These are phyloP conservation scores for Himalopsyche kuldschensis DNA, from an alignment of 2,888 invertebrate genomes.

Conservation along the genomic window DNA sequence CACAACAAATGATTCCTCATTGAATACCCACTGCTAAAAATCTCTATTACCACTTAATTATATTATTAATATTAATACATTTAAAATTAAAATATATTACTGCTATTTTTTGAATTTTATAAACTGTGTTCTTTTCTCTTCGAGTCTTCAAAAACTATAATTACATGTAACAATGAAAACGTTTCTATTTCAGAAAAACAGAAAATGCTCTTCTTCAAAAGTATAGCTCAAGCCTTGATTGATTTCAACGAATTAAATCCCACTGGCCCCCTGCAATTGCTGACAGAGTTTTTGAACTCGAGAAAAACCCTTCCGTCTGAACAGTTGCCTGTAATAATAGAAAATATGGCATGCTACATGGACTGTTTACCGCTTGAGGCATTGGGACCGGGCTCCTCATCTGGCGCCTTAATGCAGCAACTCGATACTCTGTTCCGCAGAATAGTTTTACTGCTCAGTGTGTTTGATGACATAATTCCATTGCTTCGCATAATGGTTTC, in stretches of 20 bases:
- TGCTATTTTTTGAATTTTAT: too few species aligned
- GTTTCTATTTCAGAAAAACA: slow-evolving; percentile 64
- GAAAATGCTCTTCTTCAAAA: slow-evolving; percentile 87
- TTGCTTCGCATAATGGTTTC: slow-evolving; percentile 77
- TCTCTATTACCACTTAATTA: too few species aligned
- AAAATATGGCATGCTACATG: slow-evolving; percentile 92
- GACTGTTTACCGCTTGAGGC: slow-evolving; percentile 88
- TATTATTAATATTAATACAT: too few species aligned
- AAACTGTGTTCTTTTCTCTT: too few species aligned
- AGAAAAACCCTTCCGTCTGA: slow-evolving; percentile 57
- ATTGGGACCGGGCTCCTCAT: slow-evolving; percentile 67
- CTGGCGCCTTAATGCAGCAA: slow-evolving; percentile 77
- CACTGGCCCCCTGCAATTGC: slow-evolving; percentile 87
- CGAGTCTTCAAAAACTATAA: too few species aligned
- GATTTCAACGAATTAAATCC: slow-evolving; percentile 97
- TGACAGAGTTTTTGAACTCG: slow-evolving; percentile 70
- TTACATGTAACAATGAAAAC: too few species aligned
- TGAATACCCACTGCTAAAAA: too few species aligned
- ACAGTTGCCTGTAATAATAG: slow-evolving; percentile 75
- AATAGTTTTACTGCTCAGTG: slow-evolving; percentile 69
- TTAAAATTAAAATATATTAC: too few species aligned
- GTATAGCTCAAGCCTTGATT: slow-evolving; percentile 87
- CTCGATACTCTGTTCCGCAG: slow-evolving; percentile 85
- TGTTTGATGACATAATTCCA: slow-evolving; percentile 70
- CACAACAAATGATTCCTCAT: too few species aligned